Conservation (phyloP, 2,797 vertebrate species). For the Rhabdomys pumilio region DNA sequence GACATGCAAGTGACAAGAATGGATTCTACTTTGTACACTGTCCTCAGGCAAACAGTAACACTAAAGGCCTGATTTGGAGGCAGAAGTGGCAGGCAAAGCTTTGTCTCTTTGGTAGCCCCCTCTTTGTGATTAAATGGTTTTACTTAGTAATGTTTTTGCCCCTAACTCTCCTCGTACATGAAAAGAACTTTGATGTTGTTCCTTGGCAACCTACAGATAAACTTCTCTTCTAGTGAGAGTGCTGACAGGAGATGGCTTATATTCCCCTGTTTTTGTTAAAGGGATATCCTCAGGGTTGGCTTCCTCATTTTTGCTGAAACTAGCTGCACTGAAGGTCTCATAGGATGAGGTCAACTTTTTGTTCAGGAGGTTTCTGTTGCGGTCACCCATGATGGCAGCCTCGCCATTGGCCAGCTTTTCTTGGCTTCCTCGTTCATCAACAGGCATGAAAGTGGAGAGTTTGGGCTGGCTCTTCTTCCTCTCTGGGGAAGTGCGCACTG, state of each 20-base stretch:
- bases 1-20: slow-evolving; percentile 97
- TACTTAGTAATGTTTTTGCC: slow-evolving; percentile 87
- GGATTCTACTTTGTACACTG: slow-evolving; percentile 95
- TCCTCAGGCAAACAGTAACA: slow-evolving; percentile 93
- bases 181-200: slow-evolving; percentile 87
- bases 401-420: slow-evolving; percentile 98
- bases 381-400: slow-evolving; percentile 97
- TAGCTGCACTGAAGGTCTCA: slow-evolving; percentile 95
- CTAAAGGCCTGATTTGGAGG: slow-evolving; percentile 93
- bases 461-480: slow-evolving; percentile 98
- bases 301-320: slow-evolving; percentile 95
- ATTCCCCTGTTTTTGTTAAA: slow-evolving; percentile 97
- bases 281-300: slow-evolving; percentile 97
- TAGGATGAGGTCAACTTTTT: slow-evolving; percentile 99
- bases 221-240: slow-evolving; percentile 99
- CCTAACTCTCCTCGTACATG: slow-evolving; percentile 84
- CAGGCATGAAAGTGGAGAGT: slow-evolving; percentile 99
- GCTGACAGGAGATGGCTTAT: slow-evolving; percentile 98
- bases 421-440: slow-evolving; percentile 96
- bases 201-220: slow-evolving; percentile 94
- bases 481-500: slow-evolving; percentile 98
- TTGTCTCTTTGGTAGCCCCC: slow-evolving; percentile 93
- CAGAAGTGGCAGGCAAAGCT: slow-evolving; percentile 92
- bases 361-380: slow-evolving; percentile 99
- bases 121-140: slow-evolving; percentile 87